These are phyloP conservation scores for Atethmia centrago DNA, from an alignment of 2,888 invertebrate genomes.

Conservation along the genomic window DNA sequence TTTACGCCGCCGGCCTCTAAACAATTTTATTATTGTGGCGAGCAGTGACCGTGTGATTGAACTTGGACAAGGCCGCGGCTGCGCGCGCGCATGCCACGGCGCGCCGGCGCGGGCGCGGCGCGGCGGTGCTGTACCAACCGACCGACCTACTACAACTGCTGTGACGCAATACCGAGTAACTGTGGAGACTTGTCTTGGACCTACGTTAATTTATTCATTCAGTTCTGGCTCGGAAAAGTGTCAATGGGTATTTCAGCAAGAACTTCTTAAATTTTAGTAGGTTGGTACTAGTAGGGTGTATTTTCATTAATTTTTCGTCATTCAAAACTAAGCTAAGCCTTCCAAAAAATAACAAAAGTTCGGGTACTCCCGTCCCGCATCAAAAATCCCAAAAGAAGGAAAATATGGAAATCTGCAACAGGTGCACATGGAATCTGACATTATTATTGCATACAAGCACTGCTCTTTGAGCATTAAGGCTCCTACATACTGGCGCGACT, in stretches of 20 bases:
- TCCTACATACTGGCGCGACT: too few relatives aligned
- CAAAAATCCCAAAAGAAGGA: not conserved
- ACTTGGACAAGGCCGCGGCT: constrained; percentile 51
- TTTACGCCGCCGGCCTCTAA: not conserved
- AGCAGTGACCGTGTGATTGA: constrained; percentile 52
- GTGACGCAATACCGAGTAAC: constrained; percentile 39
- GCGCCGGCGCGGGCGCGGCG: not conserved
- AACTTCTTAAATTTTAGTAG: not conserved
- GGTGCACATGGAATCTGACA: not conserved
- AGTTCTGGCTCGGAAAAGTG: too few relatives aligned
- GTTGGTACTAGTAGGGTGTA: not conserved
- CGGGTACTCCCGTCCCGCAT: not conserved
- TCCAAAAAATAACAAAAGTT: not conserved
- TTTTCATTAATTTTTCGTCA: not conserved
- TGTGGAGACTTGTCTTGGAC: not conserved
- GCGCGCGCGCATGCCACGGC: constrained; percentile 23
- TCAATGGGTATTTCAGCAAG: constrained; percentile 10
- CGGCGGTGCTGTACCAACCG: too few relatives aligned
- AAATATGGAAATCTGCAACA: not conserved
- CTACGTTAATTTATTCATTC: constrained; percentile 4
- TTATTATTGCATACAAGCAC: not conserved
- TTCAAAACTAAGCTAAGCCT: not conserved
- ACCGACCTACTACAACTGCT: constrained; percentile 8
- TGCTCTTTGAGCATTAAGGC: not conserved
- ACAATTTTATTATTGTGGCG: not conserved